Conservation (phyloP, 2,797 vertebrate species). For the Mallotus villosus region DNA sequence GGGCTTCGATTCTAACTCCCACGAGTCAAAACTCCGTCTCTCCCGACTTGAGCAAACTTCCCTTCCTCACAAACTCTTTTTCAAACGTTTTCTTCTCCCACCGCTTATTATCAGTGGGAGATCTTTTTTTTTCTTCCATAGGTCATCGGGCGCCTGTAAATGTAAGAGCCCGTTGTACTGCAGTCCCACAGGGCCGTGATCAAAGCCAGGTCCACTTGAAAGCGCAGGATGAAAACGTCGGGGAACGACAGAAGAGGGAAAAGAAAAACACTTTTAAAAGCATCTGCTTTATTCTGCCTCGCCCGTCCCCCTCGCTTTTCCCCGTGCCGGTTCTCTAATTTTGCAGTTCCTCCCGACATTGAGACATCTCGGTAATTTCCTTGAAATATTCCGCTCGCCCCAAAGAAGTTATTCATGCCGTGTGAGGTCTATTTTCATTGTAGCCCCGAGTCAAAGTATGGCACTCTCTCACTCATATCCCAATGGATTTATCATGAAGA, state of each 20-base stretch:
- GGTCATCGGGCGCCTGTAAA: slow-evolving; percentile 7
- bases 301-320: background rate
- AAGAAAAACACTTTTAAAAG: background rate
- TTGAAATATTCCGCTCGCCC: slow-evolving; percentile 48
- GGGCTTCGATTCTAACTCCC: slow-evolving; percentile 10
- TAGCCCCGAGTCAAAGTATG: slow-evolving; percentile 52
- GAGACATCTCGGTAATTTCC: slow-evolving; percentile 50
- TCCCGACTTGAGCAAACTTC: slow-evolving; percentile 20
- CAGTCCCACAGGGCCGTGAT: slow-evolving; percentile 37
- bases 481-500: slow-evolving; percentile 63
- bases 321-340: slow-evolving; percentile 9
- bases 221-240: slow-evolving; percentile 7
- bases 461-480: slow-evolving; percentile 48
- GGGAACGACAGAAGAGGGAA: slow-evolving; percentile 16
- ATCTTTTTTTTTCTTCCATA: slow-evolving; percentile 11
- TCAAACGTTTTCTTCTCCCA: slow-evolving; percentile 8
- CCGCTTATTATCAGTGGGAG: slow-evolving; percentile 22
- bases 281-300: no score
- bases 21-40: background rate
- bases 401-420: slow-evolving; percentile 52
- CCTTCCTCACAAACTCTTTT: slow-evolving; percentile 9
- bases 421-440: slow-evolving; percentile 52
- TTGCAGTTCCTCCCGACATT: slow-evolving; percentile 35
- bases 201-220: slow-evolving; percentile 39
- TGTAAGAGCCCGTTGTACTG: slow-evolving; percentile 20